Evolutionary conservation across 2,888 invertebrate genomes (phyloP).

Genomic region (Aethes cnicana): DNA sequence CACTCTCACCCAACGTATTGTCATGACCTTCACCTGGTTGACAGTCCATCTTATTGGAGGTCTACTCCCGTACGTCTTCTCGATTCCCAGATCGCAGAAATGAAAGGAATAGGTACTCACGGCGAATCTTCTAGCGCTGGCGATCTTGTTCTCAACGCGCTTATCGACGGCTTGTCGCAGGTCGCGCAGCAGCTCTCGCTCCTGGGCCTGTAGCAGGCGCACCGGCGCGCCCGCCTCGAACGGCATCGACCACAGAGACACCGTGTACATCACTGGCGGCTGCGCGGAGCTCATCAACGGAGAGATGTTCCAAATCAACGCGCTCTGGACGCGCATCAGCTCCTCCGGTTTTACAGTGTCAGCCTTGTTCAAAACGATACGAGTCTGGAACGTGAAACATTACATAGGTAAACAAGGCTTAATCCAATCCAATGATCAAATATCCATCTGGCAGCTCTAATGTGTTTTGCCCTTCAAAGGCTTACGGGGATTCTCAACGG

Average conservation of each 20-base stretch:
- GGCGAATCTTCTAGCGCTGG: constrained; percentile 96
- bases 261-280: constrained; percentile 95
- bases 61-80: too few species aligned
- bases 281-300: constrained; percentile 97
- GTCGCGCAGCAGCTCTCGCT: constrained; percentile 93
- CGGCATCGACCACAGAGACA: constrained; percentile 93
- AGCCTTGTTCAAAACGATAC: constrained; percentile 96
- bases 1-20: too few species aligned
- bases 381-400: constrained; percentile 85
- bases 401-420: too few species aligned
- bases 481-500: too few species aligned
- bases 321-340: constrained; percentile 95
- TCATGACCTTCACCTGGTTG: too few species aligned
- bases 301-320: constrained; percentile 98
- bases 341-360: constrained; percentile 96
- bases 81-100: background rate
- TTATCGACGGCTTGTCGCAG: constrained; percentile 92
- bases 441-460: too few species aligned
- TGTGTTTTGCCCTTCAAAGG: too few species aligned
- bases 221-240: constrained; percentile 91
- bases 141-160: constrained; percentile 96
- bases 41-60: too few species aligned
- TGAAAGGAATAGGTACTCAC: constrained; percentile 79
- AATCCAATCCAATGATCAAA: too few species aligned
- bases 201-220: constrained; percentile 92